phyloP scores from a whole-genome alignment of 2,888 invertebrate species.

The Chrysopilus asiliformis region DNA sequence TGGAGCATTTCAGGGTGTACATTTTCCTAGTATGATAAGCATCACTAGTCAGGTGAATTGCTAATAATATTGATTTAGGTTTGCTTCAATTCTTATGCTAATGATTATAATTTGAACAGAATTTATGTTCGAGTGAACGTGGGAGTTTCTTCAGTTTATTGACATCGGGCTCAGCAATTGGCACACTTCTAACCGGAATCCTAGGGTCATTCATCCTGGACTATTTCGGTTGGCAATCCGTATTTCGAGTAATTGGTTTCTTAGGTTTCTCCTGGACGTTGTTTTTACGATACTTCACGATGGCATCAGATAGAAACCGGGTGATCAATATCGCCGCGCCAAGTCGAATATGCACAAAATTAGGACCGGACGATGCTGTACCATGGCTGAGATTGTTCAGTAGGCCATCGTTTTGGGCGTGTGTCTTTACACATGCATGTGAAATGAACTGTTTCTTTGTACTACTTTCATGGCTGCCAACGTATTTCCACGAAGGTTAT shows the following conservation, averaged over 20 bases:
- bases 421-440: conserved; percentile 54
- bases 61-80: neutral
- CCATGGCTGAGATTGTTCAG: conserved; percentile 47
- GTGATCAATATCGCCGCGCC: conserved; percentile 35
- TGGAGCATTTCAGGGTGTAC: conserved; percentile 53
- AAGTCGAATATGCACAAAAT: conserved; percentile 30
- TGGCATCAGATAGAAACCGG: conserved; percentile 32
- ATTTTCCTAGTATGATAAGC: conserved; percentile 57
- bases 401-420: conserved; percentile 52
- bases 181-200: conserved; percentile 51
- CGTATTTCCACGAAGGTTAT: conserved; percentile 57
- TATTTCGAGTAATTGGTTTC: conserved; percentile 49
- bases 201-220: conserved; percentile 52
- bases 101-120: conserved; percentile 27
- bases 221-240: conserved; percentile 48
- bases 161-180: conserved; percentile 47
- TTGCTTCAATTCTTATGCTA: neutral
- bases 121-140: conserved; percentile 47
- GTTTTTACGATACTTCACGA: conserved; percentile 41
- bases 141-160: conserved; percentile 52
- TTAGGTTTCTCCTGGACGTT: conserved; percentile 44
- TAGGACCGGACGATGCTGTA: conserved; percentile 31
- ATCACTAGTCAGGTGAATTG: conserved; percentile 41
- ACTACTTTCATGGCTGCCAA: conserved; percentile 57
- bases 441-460: conserved; percentile 61